Evolutionary conservation across 2,888 invertebrate species (phyloP).

Genomic region (Odontomyia ornata): DNA sequence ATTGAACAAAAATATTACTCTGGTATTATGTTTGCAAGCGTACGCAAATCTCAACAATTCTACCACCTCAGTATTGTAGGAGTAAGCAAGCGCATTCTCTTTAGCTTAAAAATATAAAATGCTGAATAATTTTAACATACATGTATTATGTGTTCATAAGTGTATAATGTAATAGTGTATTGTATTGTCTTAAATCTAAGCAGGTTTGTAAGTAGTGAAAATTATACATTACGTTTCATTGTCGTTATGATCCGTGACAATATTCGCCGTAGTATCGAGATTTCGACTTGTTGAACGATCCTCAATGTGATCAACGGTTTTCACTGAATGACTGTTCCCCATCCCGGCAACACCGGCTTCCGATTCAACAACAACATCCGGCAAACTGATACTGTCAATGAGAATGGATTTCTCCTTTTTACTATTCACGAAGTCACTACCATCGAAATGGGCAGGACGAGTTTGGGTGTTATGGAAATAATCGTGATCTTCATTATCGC

Average conservation of each 20-base stretch:
- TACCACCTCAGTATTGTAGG: no score
- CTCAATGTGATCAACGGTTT: conserved; percentile 31
- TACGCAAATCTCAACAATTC: no score
- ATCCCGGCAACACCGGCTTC: conserved; percentile 39
- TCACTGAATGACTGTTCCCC: conserved; percentile 51
- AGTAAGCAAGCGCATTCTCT: no score
- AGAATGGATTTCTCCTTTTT: conserved; percentile 53
- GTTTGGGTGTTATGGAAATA: neutral
- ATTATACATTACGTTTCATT: conserved; percentile 61
- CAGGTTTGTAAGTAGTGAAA: no score
- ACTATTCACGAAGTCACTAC: neutral
- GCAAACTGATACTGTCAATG: conserved; percentile 64
- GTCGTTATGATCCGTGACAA: conserved; percentile 54
- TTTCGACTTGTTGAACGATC: conserved; percentile 36
- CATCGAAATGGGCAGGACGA: neutral
- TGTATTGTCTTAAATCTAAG: no score
- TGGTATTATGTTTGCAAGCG: no score
- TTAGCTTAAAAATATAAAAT: no score
- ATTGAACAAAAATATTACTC: no score
- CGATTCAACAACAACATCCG: conserved; percentile 64
- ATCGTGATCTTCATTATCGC: conserved; percentile 48
- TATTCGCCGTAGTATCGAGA: conserved; percentile 27
- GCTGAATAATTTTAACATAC: no score
- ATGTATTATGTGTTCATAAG: no score
- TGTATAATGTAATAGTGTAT: no score